Conservation (phyloP, 2,888 invertebrate species). For the Amphipoea lucens region DNA sequence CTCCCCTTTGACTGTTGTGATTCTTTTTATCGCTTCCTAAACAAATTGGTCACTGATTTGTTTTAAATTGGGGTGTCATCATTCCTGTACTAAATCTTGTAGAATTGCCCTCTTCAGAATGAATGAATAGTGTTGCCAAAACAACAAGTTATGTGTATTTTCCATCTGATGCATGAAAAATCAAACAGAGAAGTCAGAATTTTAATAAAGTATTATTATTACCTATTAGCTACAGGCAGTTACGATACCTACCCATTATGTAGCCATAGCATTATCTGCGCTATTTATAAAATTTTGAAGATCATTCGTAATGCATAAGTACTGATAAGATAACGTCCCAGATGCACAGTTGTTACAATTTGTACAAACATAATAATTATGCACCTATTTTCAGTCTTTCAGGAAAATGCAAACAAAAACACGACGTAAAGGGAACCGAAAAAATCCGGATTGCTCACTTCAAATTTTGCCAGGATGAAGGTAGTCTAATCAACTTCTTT, state of each 20-base stretch:
- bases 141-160: background rate
- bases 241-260: background rate
- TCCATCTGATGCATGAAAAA: background rate
- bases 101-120: background rate
- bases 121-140: background rate
- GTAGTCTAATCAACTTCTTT: constrained; percentile 24
- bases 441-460: constrained; percentile 14
- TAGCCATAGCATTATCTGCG: constrained; percentile 8
- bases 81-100: background rate
- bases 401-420: constrained; percentile 6
- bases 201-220: background rate
- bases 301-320: constrained; percentile 28
- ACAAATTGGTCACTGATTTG: constrained; percentile 27
- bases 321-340: constrained; percentile 26
- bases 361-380: background rate
- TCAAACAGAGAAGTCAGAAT: background rate
- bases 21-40: constrained; percentile 24
- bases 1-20: constrained; percentile 8
- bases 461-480: constrained; percentile 16
- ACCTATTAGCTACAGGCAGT: background rate
- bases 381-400: constrained; percentile 1
- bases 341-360: constrained; percentile 11
- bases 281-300: constrained; percentile 28
- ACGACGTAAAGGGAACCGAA: background rate
- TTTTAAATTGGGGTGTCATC: constrained; percentile 11